Evolutionary conservation across 2,113 vertebrate genomes (phyloP), one percentile per base, ranked within the genome.

Genomic region (Leptobrachium leishanense): DNA sequence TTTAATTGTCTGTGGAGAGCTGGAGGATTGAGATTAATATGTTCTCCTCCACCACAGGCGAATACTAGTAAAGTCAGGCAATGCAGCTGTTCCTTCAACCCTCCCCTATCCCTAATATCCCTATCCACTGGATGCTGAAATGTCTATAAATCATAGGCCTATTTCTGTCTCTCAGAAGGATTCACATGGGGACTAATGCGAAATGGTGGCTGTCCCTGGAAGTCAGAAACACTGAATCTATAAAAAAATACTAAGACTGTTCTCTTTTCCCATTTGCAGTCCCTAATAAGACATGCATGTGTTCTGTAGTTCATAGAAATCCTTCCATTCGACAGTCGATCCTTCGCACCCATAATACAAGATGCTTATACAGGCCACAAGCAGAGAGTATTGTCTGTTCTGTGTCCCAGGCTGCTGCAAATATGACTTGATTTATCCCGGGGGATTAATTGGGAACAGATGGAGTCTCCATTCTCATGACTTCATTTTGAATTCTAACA

Each of bases 101-200:
- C 76, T 42, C 57, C 68, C 44, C 63, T 7, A 20, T 42, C 46
- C 20, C 68, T 65, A 39, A 42, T 68, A 79, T 64, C n/a, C 70
- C 68, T 39, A 65, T 72, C 57, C 39, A 50, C 57, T 72, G 59
- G 59, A 79, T 79, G 68, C 46, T 79, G 55, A 72, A 79, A 43
- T 64, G 50, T 65, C 70, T 79, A 79, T 79, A 72, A 79, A 79
- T 79, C 76, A 79, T 65, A 63, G 54, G 57, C 76, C 76, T 79
- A 72, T 79, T 79, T 72, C 76, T 72, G 76, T 79, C 76, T 72
- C 59, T 72, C 62, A 31, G 12, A n/a, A 43, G 46, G 39, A 71
- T 31, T 42, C 76, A 79, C 65, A 42, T 31, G 40, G 76, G 50
- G 76, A 77, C 76, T 41, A 43, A 43, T 55, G 70, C 43, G 39